Base-by-base conservation (phyloP, 1,140 invertebrate species). In the Hylaeus anthracinus region DNA sequence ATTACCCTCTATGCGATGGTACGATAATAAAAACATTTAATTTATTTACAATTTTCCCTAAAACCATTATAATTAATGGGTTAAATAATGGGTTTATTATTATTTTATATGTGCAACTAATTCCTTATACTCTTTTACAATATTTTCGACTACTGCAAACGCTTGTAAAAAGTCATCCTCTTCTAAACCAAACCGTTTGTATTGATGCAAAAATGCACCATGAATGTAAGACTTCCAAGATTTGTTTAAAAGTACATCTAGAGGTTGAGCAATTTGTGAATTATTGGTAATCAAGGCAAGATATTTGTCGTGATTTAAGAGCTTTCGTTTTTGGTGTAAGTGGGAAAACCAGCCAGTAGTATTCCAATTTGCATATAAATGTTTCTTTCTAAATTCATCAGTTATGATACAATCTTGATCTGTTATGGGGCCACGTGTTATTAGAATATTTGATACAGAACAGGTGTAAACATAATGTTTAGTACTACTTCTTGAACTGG, bases 201-300 rank as follows among this genome's bases (percentile, higher is more conserved):
- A 95, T 63, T 94, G 94, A 90, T 95, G 94, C 53, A 95, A 83
- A 86, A 93, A 94, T 37, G 94, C 94, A n/a, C 90, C 90, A 86
- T 94, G 87, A 6, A 88, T 87, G 77, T 94, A 95, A 60, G 92
- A 88, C 67, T 88, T 93, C 94, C 94, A 94, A 10, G 94, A 93
- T 81, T 94, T 94, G 4, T 89, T 86, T 48, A 94, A 82, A 51
- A 94, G 89, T 4, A 39, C 12, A 70, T 95, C 91, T 4, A 95
- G 80, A 3, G 89, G 74, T 41, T 86, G 67, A 80, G 90, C 82
- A 67, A 94, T 90, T 61, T 85, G 80, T 4, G 92, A 93, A 90
- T 93, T 94, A 87, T 95, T 95, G 0, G 92, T 91, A 15, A 94
- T 77, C 37, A 94, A 79, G 0, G 92, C 88, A 39, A 93, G 70